Conservation (phyloP, 2,888 invertebrate species). For the Microchrysa polita region DNA sequence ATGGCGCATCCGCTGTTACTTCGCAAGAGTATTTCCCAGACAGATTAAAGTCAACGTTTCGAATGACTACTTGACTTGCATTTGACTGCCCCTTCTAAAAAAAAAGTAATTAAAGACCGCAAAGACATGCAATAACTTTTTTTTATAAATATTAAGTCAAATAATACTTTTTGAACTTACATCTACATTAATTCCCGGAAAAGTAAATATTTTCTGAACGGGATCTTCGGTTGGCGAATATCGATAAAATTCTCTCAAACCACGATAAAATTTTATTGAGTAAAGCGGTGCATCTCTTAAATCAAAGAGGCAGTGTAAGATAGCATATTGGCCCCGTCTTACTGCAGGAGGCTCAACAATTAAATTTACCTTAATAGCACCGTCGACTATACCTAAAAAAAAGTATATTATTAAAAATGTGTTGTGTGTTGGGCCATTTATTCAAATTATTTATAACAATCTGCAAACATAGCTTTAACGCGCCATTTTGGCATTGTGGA, state of each 20-base stretch:
- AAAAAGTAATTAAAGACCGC: too few species aligned
- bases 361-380: conserved; percentile 74
- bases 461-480: too few species aligned
- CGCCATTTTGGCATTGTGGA: too few species aligned
- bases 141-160: too few species aligned
- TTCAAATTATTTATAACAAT: too few species aligned
- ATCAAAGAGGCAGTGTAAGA: conserved; percentile 79
- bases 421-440: too few species aligned
- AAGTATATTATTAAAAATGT: too few species aligned
- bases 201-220: conserved; percentile 76
- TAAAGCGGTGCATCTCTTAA: conserved; percentile 80
- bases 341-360: conserved; percentile 77
- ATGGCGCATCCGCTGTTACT: conserved; percentile 78
- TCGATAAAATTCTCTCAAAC: conserved; percentile 84
- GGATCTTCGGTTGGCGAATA: conserved; percentile 81
- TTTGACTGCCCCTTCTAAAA: conserved; percentile 79
- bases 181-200: conserved; percentile 80
- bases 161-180: conserved; percentile 78
- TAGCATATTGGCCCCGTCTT: conserved; percentile 73
- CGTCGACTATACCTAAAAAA: conserved; percentile 67
- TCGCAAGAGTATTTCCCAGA: conserved; percentile 84
- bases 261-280: conserved; percentile 89
- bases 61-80: conserved; percentile 77
- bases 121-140: too few species aligned
- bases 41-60: conserved; percentile 74